phyloP scores from a whole-genome alignment of 37 sponge, comb jelly and placozoan genomes.

The Hexactinellida sp. region DNA sequence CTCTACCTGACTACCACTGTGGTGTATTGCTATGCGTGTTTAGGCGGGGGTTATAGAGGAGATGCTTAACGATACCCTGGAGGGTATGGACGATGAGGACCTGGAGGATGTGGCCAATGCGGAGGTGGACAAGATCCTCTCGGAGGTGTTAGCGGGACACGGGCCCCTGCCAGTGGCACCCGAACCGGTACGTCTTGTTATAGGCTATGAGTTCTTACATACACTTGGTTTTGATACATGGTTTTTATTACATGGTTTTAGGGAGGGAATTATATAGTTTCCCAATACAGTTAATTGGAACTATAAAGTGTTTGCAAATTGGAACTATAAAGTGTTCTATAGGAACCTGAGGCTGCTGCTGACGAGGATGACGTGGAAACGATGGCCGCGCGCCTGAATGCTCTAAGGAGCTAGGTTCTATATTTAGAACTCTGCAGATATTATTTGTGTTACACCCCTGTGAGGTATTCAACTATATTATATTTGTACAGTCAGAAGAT shows the following conservation, averaged over 20 bases:
- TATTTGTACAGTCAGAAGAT: no score
- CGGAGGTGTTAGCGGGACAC: not conserved
- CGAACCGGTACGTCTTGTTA: no score
- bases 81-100: constrained; percentile 82
- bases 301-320: no score
- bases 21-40: not conserved
- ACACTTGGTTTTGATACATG: no score
- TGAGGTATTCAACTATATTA: no score
- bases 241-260: no score
- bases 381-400: not conserved
- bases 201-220: no score
- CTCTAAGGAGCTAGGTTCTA: not conserved
- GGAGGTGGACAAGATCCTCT: constrained; percentile 83
- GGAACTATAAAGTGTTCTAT: no score
- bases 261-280: no score
- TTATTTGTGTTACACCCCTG: not conserved
- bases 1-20: no score
- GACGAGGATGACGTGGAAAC: not conserved
- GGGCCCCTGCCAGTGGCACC: not conserved
- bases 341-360: not conserved
- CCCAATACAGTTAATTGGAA: no score
- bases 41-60: constrained; percentile 97
- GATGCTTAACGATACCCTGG: constrained; percentile 94
- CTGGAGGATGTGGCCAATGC: constrained; percentile 81
- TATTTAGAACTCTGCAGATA: not conserved